Conservation (phyloP, 2,888 invertebrate genomes). For the Mechanitis messenoides region DNA sequence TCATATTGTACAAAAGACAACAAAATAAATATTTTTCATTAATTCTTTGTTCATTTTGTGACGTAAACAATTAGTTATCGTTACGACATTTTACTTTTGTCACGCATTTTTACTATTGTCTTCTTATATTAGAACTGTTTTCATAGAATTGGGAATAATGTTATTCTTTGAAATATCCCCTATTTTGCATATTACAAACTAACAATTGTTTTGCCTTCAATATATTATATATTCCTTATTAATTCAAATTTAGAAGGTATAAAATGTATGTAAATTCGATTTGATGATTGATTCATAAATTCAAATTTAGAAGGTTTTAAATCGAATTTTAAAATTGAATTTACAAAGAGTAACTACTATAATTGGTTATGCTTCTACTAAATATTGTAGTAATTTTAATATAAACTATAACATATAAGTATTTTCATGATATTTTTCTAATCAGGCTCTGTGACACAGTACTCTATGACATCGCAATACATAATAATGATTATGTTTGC, state of each 20-base stretch:
- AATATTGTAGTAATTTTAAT: too few species aligned
- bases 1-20: slow-evolving; percentile 9
- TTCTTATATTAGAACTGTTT: neutral
- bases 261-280: too few species aligned
- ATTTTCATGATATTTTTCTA: too few species aligned
- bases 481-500: slow-evolving; percentile 12
- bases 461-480: neutral
- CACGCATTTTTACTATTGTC: slow-evolving; percentile 18
- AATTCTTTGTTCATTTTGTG: slow-evolving; percentile 29
- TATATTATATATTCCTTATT: too few species aligned
- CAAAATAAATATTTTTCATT: slow-evolving; percentile 12
- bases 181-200: neutral
- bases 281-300: too few species aligned
- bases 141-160: neutral
- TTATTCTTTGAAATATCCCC: neutral
- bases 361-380: too few species aligned
- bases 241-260: too few species aligned
- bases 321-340: too few species aligned
- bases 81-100: slow-evolving; percentile 24
- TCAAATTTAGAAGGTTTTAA: too few species aligned
- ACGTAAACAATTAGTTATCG: slow-evolving; percentile 29
- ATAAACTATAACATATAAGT: too few species aligned
- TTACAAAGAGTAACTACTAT: too few species aligned
- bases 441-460: neutral
- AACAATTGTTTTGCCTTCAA: too few species aligned